Base-by-base conservation (phyloP, 2,888 invertebrate species). In the Geotrupes spiniger region DNA sequence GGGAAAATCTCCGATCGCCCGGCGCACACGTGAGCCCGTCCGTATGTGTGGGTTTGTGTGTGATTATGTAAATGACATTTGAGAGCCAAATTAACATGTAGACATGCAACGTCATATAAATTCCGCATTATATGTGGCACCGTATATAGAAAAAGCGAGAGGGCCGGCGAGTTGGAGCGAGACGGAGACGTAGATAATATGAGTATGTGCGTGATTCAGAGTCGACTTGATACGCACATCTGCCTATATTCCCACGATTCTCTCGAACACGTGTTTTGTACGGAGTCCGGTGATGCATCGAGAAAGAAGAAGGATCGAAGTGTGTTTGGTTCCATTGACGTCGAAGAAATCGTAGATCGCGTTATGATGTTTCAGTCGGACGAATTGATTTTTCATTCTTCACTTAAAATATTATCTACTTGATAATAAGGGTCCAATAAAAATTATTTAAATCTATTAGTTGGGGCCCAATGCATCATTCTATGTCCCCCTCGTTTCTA, bases 201-300 rank as follows among this genome's bases (percentile, higher is more conserved):
- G 52, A 46, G 47, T 55, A 45, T 57, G 53, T 58, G 47, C 42
- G 47, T 47, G 42, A 61, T 60, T 62, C 60, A 62, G 54, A 60
- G 55, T 53, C 47, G 46, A 52, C 51, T 49, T 42, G 49, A 53
- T 59, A 57, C 57, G 63, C 66, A 66, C 70, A 70, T 69, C 71
- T 70, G 70, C 69, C 64, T 65, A 68, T 69, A 68, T 70, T 71
- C 70, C 69, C 70, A 70, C 71, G 70, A 63, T 68, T 60, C 52
- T 52, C 53, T 25, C 27, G 63, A 68, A 70, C 70, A 70, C 69
- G 69, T 70, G 70, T 70, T 66, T 58, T 33, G 27, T 10, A n/a
- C 4, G 12, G 43, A 16, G 36, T 16, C 12, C 17, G 28, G 27
- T 15, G 17, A 21, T 15, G 31, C 31, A 43, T 15, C 14, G 4